Conservation (phyloP, 2,888 invertebrate species). For the Junonia oenone region DNA sequence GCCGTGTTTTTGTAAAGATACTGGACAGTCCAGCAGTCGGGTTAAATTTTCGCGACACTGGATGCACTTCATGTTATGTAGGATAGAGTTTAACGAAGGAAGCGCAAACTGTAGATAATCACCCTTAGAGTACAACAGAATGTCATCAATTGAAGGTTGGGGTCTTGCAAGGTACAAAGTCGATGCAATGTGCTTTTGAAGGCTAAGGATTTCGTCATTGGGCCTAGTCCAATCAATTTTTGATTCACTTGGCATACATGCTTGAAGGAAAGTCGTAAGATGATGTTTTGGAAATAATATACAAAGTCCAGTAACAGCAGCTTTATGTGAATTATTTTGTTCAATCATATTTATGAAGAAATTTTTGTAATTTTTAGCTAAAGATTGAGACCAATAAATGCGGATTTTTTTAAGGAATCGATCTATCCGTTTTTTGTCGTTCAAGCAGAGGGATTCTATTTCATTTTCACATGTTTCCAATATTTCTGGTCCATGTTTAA, state of each 20-base stretch:
- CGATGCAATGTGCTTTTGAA: slow-evolving; percentile 49
- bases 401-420: slow-evolving; percentile 46
- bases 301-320: slow-evolving; percentile 42
- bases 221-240: slow-evolving; percentile 51
- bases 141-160: no score
- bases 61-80: no score
- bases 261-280: slow-evolving; percentile 39
- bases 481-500: slow-evolving; percentile 53
- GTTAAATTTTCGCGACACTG: no score
- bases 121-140: no score
- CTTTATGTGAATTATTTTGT: slow-evolving; percentile 39
- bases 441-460: slow-evolving; percentile 37
- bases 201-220: slow-evolving; percentile 39
- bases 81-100: no score
- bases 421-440: slow-evolving; percentile 38
- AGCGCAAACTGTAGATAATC: no score
- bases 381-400: slow-evolving; percentile 48
- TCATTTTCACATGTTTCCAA: slow-evolving; percentile 37
- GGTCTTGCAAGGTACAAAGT: no score
- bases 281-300: slow-evolving; percentile 40
- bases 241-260: slow-evolving; percentile 43
- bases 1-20: no score
- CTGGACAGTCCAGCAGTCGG: no score
- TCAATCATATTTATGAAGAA: slow-evolving; percentile 38
- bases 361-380: slow-evolving; percentile 41